These are phyloP conservation scores for Platycheirus albimanus DNA, from an alignment of 2,888 invertebrate species.

Conservation along the genomic window DNA sequence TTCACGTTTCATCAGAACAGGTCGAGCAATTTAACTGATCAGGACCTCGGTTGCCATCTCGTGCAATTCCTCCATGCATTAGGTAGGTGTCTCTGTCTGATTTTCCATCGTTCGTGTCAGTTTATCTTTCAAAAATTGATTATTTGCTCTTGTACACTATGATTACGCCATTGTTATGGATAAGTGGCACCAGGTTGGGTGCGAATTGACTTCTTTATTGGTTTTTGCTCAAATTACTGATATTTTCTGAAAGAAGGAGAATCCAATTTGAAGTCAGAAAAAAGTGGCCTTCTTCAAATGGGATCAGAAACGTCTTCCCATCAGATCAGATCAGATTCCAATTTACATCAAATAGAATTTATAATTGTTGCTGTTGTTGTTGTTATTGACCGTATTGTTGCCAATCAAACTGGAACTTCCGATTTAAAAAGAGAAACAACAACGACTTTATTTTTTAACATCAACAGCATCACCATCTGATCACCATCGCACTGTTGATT, in stretches of 20 bases:
- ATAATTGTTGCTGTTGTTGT: no score
- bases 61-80: neutral
- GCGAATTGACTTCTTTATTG: constrained; percentile 72
- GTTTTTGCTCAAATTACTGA: constrained; percentile 54
- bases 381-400: no score
- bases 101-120: constrained; percentile 48
- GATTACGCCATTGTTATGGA: constrained; percentile 55
- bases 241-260: neutral
- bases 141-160: constrained; percentile 69
- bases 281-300: no score
- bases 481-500: constrained; percentile 56
- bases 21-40: constrained; percentile 73
- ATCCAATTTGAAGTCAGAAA: constrained; percentile 11
- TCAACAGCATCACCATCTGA: constrained; percentile 17
- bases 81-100: neutral
- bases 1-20: constrained; percentile 61
- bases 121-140: constrained; percentile 65
- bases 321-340: constrained; percentile 8
- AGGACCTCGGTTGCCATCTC: constrained; percentile 51
- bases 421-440: constrained; percentile 42
- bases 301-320: constrained; percentile 9
- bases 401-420: constrained; percentile 70
- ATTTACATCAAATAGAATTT: neutral
- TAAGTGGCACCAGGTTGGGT: constrained; percentile 26
- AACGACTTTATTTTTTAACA: constrained; percentile 21